A percentile compares a stretch with the other conserved stretches of the same genome.
Evolutionary conservation across 2,113 vertebrate genomes (phyloP).

Genomic region (Rhea pennata): DNA sequence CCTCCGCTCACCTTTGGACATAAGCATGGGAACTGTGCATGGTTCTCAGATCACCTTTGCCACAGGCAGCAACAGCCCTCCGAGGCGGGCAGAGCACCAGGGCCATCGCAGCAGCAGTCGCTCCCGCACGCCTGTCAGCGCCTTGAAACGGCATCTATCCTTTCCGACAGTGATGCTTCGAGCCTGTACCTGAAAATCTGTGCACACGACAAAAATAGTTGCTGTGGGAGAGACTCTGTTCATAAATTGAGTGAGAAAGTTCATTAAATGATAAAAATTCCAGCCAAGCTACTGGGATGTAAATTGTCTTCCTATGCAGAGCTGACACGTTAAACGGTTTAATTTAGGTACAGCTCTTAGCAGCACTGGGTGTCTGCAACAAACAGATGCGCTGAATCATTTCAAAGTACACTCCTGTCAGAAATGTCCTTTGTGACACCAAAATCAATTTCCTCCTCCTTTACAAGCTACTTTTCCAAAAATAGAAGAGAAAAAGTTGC

Average conservation of each 20-base stretch:
- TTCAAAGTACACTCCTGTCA: slow-evolving; percentile 78
- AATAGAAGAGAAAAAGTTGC: slow-evolving; percentile 54
- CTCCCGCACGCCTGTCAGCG: rapidly evolving
- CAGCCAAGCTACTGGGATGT: slow-evolving; percentile 57
- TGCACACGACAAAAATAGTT: neutral
- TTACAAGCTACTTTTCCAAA: slow-evolving; percentile 65
- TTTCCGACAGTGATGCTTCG: neutral
- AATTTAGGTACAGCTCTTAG: slow-evolving; percentile 76
- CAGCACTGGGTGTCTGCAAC: slow-evolving; percentile 62
- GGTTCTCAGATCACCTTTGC: too few species aligned
- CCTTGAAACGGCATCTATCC: neutral
- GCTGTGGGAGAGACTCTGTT: slow-evolving; percentile 29
- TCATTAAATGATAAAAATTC: slow-evolving; percentile 69
- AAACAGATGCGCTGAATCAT: slow-evolving; percentile 80
- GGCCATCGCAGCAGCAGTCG: too few species aligned
- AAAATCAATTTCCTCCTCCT: slow-evolving; percentile 77
- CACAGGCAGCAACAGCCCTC: too few species aligned
- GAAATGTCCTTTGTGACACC: slow-evolving; percentile 73
- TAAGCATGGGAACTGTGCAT: too few species aligned
- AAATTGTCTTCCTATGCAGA: slow-evolving; percentile 68
- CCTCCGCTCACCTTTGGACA: neutral
- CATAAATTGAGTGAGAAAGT: slow-evolving; percentile 55
- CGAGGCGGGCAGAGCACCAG: too few species aligned
- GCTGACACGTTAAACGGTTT: slow-evolving; percentile 80
- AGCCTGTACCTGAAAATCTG: neutral